Evolutionary conservation across 2,888 invertebrate genomes (phyloP), one percentile per base, ranked within the genome.

Genomic region (Apodemia duryi): DNA sequence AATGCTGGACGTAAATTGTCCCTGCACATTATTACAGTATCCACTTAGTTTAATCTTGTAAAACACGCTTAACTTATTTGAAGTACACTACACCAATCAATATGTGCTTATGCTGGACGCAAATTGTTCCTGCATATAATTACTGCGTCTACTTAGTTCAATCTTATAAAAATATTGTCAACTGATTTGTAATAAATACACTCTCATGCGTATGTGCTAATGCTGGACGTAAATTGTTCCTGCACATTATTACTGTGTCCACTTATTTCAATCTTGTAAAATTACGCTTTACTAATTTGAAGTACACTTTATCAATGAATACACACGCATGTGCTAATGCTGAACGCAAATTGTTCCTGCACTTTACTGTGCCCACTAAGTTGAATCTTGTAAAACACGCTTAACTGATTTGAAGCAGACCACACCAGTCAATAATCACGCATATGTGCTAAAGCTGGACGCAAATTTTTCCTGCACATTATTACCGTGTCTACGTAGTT

Each of bases 301-400:
- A 74, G 71, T 72, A 71, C 69, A 68, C 68, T 43, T 67, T 66
- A 54, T 46, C 67, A 70, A 72, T 72, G 71, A 70, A 68, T 68
- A 68, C 54, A 67, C 68, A 43, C 61, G 38, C 65, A 38, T 63
- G 52, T 67, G 54, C 62, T 51, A 61, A 65, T 49, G 35, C 28
- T 61, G 41, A 21, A 43, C 54, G 46, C 61, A 43, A 32, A 49
- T 61, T 61, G 57, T n/a, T 6, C 6, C 28, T 6, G 43, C 43
- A 11, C 11, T 0, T 11, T 43, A 43, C 11, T 43, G 11, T 11
- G 38, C 9, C 38, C 38, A 38, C 7, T 70, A 72, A 74, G 77
- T 72, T 82, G 83, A 81, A 70, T 75, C 82, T 85, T 82, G 85
- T 83, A 85, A 83, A 85, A 83, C 78, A 81, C 82, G 81, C 75